A percentile compares a stretch with the other conserved stretches of the same genome.
Evolutionary conservation across 1,140 invertebrate species (phyloP).

Genomic region (Callitettix versicolor): DNA sequence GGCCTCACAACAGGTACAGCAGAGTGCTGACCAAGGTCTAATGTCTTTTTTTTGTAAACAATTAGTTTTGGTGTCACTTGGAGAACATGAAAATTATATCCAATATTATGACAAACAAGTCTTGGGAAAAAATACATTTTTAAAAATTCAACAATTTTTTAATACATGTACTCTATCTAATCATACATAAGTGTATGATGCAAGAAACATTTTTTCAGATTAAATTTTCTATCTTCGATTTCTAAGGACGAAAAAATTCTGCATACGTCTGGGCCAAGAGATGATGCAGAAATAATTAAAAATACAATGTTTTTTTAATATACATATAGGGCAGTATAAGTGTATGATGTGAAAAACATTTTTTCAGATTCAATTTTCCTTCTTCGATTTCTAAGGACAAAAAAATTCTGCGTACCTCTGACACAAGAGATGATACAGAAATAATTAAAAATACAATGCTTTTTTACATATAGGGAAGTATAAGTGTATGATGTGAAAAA

Average conservation of each 20-base stretch:
- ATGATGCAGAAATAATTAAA: slow-evolving; percentile 69
- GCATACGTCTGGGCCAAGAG: slow-evolving; percentile 66
- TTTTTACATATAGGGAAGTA: too few relatives aligned
- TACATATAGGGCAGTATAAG: background rate
- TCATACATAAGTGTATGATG: too few relatives aligned
- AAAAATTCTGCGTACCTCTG: too few relatives aligned
- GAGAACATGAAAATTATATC: too few relatives aligned
- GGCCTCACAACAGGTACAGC: background rate
- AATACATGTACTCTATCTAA: background rate
- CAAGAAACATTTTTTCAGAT: too few relatives aligned
- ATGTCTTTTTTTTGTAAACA: background rate
- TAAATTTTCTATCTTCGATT: slow-evolving; percentile 63
- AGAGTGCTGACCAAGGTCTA: background rate
- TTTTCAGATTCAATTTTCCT: slow-evolving; percentile 24
- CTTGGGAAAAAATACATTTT: background rate
- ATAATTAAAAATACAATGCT: too few relatives aligned
- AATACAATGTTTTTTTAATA: slow-evolving; percentile 36
- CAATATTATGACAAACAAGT: background rate
- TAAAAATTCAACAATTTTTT: background rate
- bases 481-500: too few relatives aligned
- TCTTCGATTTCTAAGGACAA: too few relatives aligned
- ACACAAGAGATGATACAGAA: too few relatives aligned
- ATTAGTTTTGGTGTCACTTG: background rate
- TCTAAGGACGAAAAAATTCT: slow-evolving; percentile 72
- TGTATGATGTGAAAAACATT: slow-evolving; percentile 34